phyloP scores from a whole-genome alignment of 2,797 vertebrate species.

The Acanthornis magna region DNA sequence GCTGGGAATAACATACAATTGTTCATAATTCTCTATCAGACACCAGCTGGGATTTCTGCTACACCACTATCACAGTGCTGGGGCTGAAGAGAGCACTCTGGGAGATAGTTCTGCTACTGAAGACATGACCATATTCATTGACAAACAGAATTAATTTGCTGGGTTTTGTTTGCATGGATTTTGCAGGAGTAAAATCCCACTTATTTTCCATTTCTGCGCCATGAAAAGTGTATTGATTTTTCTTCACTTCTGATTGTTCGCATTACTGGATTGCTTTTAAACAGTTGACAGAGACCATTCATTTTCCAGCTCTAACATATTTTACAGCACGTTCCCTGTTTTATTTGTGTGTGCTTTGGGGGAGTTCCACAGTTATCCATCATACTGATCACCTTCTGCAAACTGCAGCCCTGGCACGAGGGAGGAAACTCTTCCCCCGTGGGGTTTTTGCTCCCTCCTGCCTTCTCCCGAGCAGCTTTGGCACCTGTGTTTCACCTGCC shows the following conservation, averaged over 20 bases:
- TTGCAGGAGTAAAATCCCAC: slow-evolving; percentile 42
- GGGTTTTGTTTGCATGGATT: slow-evolving; percentile 23
- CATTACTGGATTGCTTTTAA: slow-evolving; percentile 70
- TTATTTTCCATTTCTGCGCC: slow-evolving; percentile 63
- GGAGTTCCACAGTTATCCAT: neutral
- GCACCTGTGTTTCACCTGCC: neutral
- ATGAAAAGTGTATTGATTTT: slow-evolving; percentile 63
- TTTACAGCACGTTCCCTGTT: neutral
- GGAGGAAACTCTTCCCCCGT: neutral
- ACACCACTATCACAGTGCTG: neutral
- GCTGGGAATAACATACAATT: neutral
- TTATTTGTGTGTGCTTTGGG: neutral
- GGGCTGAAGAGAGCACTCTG: neutral
- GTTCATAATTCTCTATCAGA: neutral
- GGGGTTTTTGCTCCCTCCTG: neutral
- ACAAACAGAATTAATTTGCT: slow-evolving; percentile 19
- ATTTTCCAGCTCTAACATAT: slow-evolving; percentile 35
- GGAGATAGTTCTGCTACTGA: neutral
- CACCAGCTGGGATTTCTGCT: neutral
- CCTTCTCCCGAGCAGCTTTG: neutral
- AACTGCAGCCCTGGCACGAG: neutral
- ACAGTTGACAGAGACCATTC: slow-evolving; percentile 61
- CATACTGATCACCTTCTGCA: neutral
- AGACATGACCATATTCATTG: neutral
- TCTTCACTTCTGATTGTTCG: slow-evolving; percentile 63